Conservation (phyloP, 2,797 vertebrate genomes). For the Cyprinella venusta region DNA sequence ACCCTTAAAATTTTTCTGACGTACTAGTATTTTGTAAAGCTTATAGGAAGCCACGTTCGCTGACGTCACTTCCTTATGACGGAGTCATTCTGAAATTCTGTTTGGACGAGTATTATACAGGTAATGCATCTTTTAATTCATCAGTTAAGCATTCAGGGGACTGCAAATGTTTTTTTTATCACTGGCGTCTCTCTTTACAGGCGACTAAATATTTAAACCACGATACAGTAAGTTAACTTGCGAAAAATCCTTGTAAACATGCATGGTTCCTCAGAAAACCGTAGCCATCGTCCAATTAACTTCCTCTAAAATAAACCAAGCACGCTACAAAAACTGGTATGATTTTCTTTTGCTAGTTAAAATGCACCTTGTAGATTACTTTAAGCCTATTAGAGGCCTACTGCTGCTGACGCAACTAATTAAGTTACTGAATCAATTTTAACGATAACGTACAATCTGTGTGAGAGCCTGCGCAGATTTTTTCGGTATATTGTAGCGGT, state of each 20-base stretch:
- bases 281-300: conserved; percentile 2
- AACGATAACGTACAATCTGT: not conserved
- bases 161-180: not conserved
- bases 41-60: not conserved
- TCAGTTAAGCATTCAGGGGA: not conserved
- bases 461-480: not conserved
- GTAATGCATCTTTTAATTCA: conserved; percentile 4
- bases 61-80: conserved; percentile 34
- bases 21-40: not conserved
- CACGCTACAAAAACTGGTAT: not conserved
- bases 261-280: not conserved
- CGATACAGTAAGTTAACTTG: not conserved
- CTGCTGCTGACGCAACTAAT: not conserved
- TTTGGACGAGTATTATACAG: not conserved
- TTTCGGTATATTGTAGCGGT: not conserved
- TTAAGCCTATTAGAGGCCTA: not conserved
- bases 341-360: not conserved
- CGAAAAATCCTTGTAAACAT: not conserved
- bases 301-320: not conserved
- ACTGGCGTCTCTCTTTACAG: not conserved
- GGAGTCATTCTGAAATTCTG: not conserved
- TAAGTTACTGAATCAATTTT: not conserved
- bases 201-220: not conserved
- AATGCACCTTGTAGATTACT: not conserved
- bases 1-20: not conserved